These are phyloP conservation scores for Alces alces DNA, from an alignment of 2,113 vertebrate species.

Conservation along the genomic window DNA sequence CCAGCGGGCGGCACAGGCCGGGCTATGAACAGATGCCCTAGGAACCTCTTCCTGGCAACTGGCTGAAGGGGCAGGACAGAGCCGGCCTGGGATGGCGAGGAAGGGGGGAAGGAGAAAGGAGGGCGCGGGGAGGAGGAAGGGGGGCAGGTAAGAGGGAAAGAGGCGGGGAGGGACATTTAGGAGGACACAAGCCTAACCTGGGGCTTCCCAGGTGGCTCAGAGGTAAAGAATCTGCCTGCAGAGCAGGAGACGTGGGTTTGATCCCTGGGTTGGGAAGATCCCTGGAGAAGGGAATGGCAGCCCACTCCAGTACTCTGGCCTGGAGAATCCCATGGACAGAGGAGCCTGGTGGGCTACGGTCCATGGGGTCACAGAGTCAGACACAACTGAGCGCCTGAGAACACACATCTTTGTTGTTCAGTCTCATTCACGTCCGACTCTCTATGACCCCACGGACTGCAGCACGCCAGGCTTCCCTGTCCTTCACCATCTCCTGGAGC, in stretches of 20 bases:
- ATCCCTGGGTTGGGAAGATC: rapidly evolving
- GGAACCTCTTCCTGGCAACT: neutral
- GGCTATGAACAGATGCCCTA: too few species aligned
- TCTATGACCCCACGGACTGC: rapidly evolving
- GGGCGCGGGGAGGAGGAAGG: neutral
- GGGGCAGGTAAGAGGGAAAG: neutral
- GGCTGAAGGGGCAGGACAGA: neutral
- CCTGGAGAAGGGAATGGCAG: neutral
- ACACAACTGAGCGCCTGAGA: rapidly evolving
- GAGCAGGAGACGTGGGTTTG: neutral
- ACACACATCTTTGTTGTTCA: neutral
- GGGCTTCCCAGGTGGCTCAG: neutral
- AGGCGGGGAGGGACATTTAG: neutral
- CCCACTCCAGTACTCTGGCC: neutral
- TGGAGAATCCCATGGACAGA: neutral
- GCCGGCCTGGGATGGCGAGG: neutral
- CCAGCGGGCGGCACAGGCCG: neutral
- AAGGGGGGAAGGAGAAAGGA: too few species aligned
- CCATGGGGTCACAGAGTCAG: rapidly evolving
- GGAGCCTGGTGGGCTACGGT: rapidly evolving
- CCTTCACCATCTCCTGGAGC: neutral
- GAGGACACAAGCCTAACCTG: neutral
- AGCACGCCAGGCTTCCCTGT: neutral
- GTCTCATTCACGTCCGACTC: rapidly evolving
- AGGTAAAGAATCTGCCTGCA: neutral